These are phyloP conservation scores for Gasteruption jaculator DNA, from an alignment of 2,888 invertebrate genomes.

Conservation along the genomic window DNA sequence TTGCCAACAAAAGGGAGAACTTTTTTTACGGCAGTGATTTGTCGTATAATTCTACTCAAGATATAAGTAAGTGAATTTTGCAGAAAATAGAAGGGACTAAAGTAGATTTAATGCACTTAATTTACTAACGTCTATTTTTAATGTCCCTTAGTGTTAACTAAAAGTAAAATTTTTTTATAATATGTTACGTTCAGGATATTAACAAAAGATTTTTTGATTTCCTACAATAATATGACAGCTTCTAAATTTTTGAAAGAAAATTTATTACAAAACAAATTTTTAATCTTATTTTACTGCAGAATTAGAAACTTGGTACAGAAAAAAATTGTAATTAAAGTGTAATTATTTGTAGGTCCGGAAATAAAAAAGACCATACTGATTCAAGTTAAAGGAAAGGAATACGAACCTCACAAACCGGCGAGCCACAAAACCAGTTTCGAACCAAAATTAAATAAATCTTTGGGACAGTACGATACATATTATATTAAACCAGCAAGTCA, in stretches of 20 bases:
- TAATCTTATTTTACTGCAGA: too few relatives aligned
- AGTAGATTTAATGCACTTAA: slow-evolving; percentile 5
- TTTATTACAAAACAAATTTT: too few relatives aligned
- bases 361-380: slow-evolving; percentile 19
- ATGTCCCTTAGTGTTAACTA: too few relatives aligned
- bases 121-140: background rate
- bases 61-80: slow-evolving; percentile 19
- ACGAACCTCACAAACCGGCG: slow-evolving; percentile 40
- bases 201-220: too few relatives aligned
- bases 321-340: too few relatives aligned
- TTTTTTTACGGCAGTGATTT: slow-evolving; percentile 34
- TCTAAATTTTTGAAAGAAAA: too few relatives aligned
- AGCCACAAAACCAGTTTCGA: slow-evolving; percentile 38
- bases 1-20: slow-evolving; percentile 31
- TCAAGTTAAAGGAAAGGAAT: slow-evolving; percentile 28
- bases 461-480: slow-evolving; percentile 26
- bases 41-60: slow-evolving; percentile 13
- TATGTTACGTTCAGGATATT: too few relatives aligned
- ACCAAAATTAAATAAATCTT: slow-evolving; percentile 31
- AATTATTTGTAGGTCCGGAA: slow-evolving; percentile 20
- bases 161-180: too few relatives aligned
- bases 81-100: too few relatives aligned
- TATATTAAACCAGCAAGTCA: slow-evolving; percentile 3
- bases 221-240: too few relatives aligned
- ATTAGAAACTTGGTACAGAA: too few relatives aligned